phyloP scores from a whole-genome alignment of 2,888 invertebrate species.

The Chromoteleia sp. region DNA sequence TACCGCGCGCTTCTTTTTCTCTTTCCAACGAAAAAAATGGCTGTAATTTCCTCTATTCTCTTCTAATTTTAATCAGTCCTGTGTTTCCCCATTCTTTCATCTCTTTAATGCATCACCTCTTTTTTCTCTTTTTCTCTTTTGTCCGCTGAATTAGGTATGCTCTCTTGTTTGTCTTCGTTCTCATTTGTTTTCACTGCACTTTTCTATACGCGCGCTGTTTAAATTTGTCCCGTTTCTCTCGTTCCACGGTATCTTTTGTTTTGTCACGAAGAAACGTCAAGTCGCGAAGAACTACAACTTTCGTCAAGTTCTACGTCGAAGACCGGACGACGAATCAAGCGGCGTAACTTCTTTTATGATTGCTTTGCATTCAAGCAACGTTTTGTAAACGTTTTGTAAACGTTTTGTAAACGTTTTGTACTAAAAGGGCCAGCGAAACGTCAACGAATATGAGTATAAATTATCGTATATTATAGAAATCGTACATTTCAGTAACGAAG shows the following conservation, averaged over 20 bases:
- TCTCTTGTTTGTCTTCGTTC: slow-evolving; percentile 39
- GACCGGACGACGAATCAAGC: too few relatives aligned
- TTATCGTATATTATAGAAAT: too few relatives aligned
- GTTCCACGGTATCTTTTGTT: slow-evolving; percentile 43
- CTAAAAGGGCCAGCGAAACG: too few relatives aligned
- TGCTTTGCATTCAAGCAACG: too few relatives aligned
- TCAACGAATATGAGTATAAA: too few relatives aligned
- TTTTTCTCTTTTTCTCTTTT: slow-evolving; percentile 29
- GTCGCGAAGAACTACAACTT: slow-evolving; percentile 17
- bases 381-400: too few relatives aligned
- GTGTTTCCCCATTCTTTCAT: slow-evolving; percentile 31
- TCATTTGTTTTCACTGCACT: slow-evolving; percentile 52
- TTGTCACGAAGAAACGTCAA: slow-evolving; percentile 32
- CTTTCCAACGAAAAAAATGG: slow-evolving; percentile 6
- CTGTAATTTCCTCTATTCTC: slow-evolving; percentile 39
- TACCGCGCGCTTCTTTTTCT: neutral
- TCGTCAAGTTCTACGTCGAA: neutral
- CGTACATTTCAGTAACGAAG: too few relatives aligned
- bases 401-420: too few relatives aligned
- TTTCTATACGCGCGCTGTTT: slow-evolving; percentile 34
- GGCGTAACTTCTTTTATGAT: too few relatives aligned
- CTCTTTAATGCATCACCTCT: slow-evolving; percentile 39
- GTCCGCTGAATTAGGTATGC: slow-evolving; percentile 42
- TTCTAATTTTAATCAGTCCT: slow-evolving; percentile 45
- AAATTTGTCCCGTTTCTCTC: slow-evolving; percentile 31